These are phyloP conservation scores for Sebastes trivittatus DNA, from an alignment of 2,797 vertebrate species.

Conservation along the genomic window DNA sequence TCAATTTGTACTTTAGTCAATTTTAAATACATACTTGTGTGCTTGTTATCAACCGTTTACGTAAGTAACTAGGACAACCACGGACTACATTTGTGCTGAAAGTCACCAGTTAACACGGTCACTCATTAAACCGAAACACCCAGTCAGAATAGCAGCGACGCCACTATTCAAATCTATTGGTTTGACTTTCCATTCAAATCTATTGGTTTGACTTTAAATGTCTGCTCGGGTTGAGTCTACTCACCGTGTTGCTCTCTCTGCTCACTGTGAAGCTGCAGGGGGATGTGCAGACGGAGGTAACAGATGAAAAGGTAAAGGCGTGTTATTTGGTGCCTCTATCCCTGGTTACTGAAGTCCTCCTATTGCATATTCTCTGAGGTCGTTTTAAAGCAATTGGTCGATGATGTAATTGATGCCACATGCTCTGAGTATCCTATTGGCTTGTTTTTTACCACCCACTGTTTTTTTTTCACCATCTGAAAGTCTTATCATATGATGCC, in stretches of 20 bases:
- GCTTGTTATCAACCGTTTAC: too few species aligned
- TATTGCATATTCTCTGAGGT: neutral
- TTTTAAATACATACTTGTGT: too few species aligned
- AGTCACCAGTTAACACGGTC: too few species aligned
- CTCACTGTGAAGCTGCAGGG: neutral
- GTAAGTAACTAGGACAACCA: too few species aligned
- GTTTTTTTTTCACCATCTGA: neutral
- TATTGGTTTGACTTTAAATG: neutral
- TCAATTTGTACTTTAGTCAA: too few species aligned
- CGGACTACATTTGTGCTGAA: too few species aligned
- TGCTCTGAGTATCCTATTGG: conserved; percentile 83
- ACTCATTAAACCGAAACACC: too few species aligned
- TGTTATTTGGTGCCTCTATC: neutral
- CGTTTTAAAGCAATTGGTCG: conserved; percentile 81
- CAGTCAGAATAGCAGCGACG: neutral
- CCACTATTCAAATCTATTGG: neutral
- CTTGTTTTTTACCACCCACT: conserved; percentile 39
- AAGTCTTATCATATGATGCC: neutral
- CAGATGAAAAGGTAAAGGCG: neutral
- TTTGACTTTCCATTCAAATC: too few species aligned
- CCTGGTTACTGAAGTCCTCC: conserved; percentile 3
- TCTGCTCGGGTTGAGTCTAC: neutral
- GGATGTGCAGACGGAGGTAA: neutral
- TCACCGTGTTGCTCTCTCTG: conserved; percentile 6
- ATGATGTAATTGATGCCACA: conserved; percentile 82